Evolutionary conservation across 2,797 vertebrate genomes (phyloP), one percentile per base, ranked within the genome.

Genomic region (Rachycentron canadum): DNA sequence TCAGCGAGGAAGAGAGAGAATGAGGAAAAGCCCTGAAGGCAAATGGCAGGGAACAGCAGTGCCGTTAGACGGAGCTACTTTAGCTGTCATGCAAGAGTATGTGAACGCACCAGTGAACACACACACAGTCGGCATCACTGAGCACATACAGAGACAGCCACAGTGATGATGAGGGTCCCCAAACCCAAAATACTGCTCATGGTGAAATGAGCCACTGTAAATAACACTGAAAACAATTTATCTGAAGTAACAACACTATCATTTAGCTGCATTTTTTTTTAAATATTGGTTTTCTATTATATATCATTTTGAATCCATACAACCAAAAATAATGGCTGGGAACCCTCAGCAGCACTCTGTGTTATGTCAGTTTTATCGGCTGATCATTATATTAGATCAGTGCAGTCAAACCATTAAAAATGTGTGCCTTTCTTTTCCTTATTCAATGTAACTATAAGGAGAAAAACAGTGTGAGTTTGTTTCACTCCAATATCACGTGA

Each of bases 61-160:
- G 85, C 92, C 85, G 89, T 93, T 95, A 92, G 94, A 95, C 93
- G 91, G 92, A 95, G 94, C 91, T 92, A 93, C 95, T 90, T 89
- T 91, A 94, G 94, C 94, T 94, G 95, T 92, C 94, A 93, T 90
- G 90, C 94, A 90, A 87, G 88, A 52, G 83, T 82, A 89, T 38
- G 69, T 89, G 93, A 83, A 90, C 79, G 91, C 90, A 93, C 87
- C 89, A 92, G 64, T 92, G 90, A 88, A 63, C 83, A 69, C 87
- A 69, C 87, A 85, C 76, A 84, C 81, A 86, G 88, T 92, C 89
- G 82, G 91, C 93, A 87, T 91, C 91, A 91, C 68, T 91, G 92
- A 90, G 70, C 90, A 91, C 79, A 90, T 61, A 23, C 60, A 64
- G 40, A 88, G 79, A 89, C 74, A 88, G 70, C 79, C 63, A 57